Base-by-base conservation (phyloP, 2,797 vertebrate species). In the Sphaeramia orbicularis region DNA sequence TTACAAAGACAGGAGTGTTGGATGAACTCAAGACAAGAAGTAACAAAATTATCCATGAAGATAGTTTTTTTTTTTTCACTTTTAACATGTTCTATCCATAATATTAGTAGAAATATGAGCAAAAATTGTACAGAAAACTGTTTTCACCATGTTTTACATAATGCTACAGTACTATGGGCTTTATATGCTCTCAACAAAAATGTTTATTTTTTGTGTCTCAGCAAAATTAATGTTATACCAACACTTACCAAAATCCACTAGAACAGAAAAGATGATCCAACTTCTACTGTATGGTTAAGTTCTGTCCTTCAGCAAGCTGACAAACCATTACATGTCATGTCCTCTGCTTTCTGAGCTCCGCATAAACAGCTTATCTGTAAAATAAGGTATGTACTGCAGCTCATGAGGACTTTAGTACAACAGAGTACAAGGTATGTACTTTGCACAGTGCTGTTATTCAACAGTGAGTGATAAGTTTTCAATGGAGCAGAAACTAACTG, bases 221-320 rank as follows among this genome's bases (percentile, higher is more conserved):
- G 2, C 2, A 14, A 32, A 38, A 24, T 37, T 14, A 14, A 6
- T 37, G 48, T 52, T n/a, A 35, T 12, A 64, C 41, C 10, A 51
- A 67, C 40, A 65, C 83, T 84, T 72, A 87, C 79, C 73, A 10
- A 43, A 53, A 62, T 72, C 32, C 27, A 43, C 30, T 10, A 18
- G 10, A n/a, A n/a, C 37, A 52, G 7, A 10, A 30, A 37, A 21
- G 8, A n/a, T 0, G 52, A 47, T 51, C 41, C 37, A 53, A 51
- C 27, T 52, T 67, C 16, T 35, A 35, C 32, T 35, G 1, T 35
- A 10, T 35, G 9, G 2, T 27, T 35, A 35, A 35, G 32, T 35
- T 32, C 14, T 11, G 12, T 14, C 10, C 38, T 24, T 24, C 15
- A 42, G 16, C 12, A 44, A 4, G 7, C 10, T 35, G 1, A 12